A percentile compares a stretch with the other conserved stretches of the same genome.
Evolutionary conservation across 2,113 vertebrate genomes (phyloP).

Genomic region (Fulica atra): DNA sequence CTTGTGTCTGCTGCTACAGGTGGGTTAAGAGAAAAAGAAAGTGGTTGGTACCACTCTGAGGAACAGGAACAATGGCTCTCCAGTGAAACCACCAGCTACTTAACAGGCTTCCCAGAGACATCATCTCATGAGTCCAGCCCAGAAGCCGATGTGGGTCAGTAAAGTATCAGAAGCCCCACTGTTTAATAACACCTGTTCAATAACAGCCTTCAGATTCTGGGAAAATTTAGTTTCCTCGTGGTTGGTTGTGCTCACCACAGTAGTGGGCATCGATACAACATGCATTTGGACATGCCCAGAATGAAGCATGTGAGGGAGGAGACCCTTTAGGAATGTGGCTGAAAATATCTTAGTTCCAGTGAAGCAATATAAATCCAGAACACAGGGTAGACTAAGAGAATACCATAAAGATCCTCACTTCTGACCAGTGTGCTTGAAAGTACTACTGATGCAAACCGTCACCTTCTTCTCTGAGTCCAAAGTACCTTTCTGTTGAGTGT

Average conservation of each 20-base stretch:
- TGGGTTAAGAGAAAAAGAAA: not conserved
- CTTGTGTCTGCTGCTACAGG: not conserved
- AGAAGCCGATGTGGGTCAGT: not conserved
- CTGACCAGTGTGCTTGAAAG: not conserved
- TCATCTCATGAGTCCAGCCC: not conserved
- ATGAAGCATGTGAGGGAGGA: not conserved
- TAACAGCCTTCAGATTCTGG: not conserved
- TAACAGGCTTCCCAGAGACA: not conserved
- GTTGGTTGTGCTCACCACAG: not conserved
- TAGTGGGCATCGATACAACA: not conserved
- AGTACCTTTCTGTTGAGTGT: not conserved
- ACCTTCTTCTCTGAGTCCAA: not conserved
- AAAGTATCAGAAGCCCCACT: not conserved
- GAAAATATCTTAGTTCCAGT: not conserved
- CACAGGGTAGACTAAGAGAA: not conserved
- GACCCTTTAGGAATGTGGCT: not conserved
- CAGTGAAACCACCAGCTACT: not conserved
- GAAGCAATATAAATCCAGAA: conserved; percentile 27
- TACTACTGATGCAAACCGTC: not conserved
- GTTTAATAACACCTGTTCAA: too few species aligned
- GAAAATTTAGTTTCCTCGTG: not conserved
- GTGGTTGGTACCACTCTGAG: not conserved
- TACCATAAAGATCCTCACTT: not conserved
- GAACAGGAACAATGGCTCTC: not conserved
- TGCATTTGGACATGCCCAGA: not conserved